phyloP scores from a whole-genome alignment of 53 echinoderm and acorn worm genomes.

The Echinarachnius parma region DNA sequence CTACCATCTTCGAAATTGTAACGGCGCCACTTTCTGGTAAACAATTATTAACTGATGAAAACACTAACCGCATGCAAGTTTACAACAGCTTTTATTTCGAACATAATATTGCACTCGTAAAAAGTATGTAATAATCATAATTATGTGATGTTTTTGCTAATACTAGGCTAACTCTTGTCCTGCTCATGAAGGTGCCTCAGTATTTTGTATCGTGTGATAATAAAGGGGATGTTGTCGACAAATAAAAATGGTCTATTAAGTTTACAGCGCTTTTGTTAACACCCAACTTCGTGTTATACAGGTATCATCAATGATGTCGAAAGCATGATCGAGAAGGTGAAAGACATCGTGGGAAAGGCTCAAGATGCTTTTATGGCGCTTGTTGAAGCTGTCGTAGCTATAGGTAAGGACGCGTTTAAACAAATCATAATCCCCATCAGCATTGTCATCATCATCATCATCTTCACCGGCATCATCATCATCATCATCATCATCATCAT shows the following conservation, averaged over 20 bases:
- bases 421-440: not conserved
- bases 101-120: no score
- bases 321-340: conserved; percentile 48
- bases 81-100: no score
- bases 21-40: conserved; percentile 79
- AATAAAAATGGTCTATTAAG: no score
- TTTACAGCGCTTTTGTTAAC: no score
- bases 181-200: no score
- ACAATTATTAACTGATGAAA: no score
- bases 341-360: conserved; percentile 35
- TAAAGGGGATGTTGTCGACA: no score
- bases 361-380: conserved; percentile 51
- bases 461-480: not conserved
- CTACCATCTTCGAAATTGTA: conserved; percentile 67
- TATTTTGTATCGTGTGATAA: no score
- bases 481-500: not conserved
- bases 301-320: conserved; percentile 59
- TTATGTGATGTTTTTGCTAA: no score
- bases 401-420: conserved; percentile 48
- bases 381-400: conserved; percentile 46
- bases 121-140: no score
- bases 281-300: conserved; percentile 1
- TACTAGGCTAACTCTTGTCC: no score
- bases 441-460: not conserved
- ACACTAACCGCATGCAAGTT: no score